A percentile compares a stretch with the other conserved stretches of the same genome.
phyloP scores from a whole-genome alignment of 2,113 vertebrate species.

The Antechinus flavipes region DNA sequence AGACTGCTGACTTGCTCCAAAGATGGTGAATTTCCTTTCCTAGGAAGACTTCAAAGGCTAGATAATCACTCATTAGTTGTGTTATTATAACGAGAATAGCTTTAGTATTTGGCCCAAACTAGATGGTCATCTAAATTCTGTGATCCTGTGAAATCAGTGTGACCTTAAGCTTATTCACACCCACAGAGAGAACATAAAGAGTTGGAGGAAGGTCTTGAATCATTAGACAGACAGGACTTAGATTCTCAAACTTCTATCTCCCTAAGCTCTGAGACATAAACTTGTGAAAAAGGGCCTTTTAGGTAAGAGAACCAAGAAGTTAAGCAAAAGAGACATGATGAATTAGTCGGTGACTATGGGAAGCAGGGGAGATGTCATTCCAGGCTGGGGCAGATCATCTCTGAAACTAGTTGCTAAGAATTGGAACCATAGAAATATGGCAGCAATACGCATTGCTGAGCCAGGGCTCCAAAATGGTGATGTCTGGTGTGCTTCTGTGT shows the following conservation, averaged over 20 bases:
- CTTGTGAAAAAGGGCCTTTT: not conserved
- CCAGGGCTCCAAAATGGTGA: too few species aligned
- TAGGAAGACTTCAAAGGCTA: not conserved
- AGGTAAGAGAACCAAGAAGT: not conserved
- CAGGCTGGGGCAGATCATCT: not conserved
- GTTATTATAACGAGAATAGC: not conserved
- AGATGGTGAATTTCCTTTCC: not conserved
- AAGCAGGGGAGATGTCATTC: not conserved
- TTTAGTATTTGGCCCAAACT: not conserved
- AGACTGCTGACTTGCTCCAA: not conserved
- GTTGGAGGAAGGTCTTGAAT: not conserved
- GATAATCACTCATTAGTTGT: not conserved
- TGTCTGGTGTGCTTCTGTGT: too few species aligned
- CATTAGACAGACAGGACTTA: not conserved
- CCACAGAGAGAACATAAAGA: not conserved
- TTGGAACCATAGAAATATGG: too few species aligned
- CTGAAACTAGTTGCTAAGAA: not conserved
- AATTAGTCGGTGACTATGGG: not conserved
- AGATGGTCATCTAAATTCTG: not conserved
- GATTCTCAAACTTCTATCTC: not conserved
- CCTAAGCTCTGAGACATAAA: not conserved
- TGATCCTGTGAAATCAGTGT: not conserved
- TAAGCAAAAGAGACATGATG: not conserved
- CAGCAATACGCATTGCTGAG: too few species aligned
- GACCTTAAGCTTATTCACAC: not conserved